Base-by-base conservation (phyloP, 2,888 invertebrate species). In the Melieria omissa region DNA sequence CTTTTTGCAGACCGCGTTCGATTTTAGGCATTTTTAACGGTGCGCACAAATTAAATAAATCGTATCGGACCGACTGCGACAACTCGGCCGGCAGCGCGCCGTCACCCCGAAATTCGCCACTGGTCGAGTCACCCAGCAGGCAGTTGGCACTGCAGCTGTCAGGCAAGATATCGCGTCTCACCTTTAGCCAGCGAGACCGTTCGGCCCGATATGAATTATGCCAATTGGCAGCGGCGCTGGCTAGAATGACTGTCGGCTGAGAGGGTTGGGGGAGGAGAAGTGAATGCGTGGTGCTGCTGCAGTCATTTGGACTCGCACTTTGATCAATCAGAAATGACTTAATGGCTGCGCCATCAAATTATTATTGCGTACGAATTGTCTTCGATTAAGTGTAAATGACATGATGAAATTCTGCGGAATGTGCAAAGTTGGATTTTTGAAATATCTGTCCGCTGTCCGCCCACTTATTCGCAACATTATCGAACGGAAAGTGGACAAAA, bases 121-220 rank as follows among this genome's bases (percentile, higher is more conserved):
- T 9, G 44, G 12, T 45, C 42, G 10, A 42, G 72, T 47, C 64
- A 71, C 60, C 68, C 66, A 62, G 65, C 65, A 14, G 41, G 55
- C 16, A 16, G 66, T 52, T 46, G 8, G 10, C 49, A n/a, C 42
- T 58, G 60, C 60, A 58, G 67, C 58, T 49, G 46, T 58, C 49
- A 67, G 58, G 47, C 46, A 9, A 42, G 57, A 55, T 66, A 55
- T 67, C 46, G 47, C 42, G 45, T 41, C 52, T 65, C 54, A 42
- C 45, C 49, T 46, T 29, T 16, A 16, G 42, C 54, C 57, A n/a
- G 57, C 4, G 70, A 71, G 65, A 66, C 65, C 52, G 54, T 49
- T 52, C 44, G 60, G 57, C 65, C 45, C 70, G 76, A 77, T 80
- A 81, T 82, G 82, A 57, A 16, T 60, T 68, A 41, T 46, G 44